These are phyloP conservation scores for Megalopta genalis DNA, from an alignment of 1,140 invertebrate genomes.

Conservation along the genomic window DNA sequence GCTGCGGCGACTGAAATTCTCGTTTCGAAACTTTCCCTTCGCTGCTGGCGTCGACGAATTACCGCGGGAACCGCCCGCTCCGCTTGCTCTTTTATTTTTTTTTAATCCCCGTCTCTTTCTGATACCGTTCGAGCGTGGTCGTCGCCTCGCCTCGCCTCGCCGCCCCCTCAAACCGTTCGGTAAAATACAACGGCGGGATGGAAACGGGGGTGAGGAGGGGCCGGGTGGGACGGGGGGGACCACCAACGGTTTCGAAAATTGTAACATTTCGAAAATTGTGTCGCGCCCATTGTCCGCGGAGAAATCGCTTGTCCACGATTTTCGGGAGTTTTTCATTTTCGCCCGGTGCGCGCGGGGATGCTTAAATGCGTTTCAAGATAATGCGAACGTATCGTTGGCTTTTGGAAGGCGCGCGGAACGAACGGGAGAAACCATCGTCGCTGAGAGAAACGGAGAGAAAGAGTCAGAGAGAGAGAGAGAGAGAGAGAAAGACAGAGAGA, in stretches of 20 bases:
- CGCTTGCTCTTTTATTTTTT: conserved; percentile 6
- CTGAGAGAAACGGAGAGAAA: neutral
- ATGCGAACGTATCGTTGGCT: conserved; percentile 37
- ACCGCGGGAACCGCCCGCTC: conserved; percentile 21
- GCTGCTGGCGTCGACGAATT: conserved; percentile 36
- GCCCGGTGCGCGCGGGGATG: neutral
- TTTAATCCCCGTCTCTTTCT: conserved; percentile 11
- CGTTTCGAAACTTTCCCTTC: conserved; percentile 61
- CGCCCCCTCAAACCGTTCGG: neutral
- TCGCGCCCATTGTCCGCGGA: neutral
- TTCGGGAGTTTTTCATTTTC: neutral
- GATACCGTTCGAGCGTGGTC: neutral
- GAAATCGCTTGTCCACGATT: neutral
- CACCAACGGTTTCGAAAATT: neutral
- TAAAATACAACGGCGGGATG: neutral
- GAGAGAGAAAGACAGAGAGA: neutral
- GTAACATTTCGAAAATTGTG: neutral
- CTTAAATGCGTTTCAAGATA: conserved; percentile 30
- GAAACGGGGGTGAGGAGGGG: neutral
- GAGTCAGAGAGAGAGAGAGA: conserved; percentile 25
- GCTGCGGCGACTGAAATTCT: conserved; percentile 64
- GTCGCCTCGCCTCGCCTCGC: neutral
- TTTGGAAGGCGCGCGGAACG: neutral
- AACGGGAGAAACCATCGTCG: neutral
- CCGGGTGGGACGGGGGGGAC: neutral